Base-by-base conservation (phyloP, 2,113 vertebrate genomes). In the Galemys pyrenaicus region DNA sequence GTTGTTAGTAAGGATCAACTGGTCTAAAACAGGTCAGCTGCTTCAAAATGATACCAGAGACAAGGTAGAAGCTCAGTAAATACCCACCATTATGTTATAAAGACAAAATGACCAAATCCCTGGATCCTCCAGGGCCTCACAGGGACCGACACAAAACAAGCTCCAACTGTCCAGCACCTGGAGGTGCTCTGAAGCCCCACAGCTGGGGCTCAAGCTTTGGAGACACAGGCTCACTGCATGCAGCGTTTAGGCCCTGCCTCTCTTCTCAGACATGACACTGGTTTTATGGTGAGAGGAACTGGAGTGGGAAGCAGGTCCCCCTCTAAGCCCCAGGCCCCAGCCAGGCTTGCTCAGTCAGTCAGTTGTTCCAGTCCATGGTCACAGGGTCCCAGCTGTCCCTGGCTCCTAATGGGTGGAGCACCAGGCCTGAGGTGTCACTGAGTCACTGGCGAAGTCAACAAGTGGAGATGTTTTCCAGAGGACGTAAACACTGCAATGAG, bases 1-100 rank as follows among this genome's bases (percentile, higher is more conserved):
- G 56, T 8, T 35, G 17, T 35, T 83, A 56, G 28, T 30, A 77
- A 85, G 49, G 26, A 68, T 79, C 62, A 64, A 64, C 28, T 68
- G 12, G 22, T 58, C 77, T 65, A 77, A 26, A n/a, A 71, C 13
- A 39, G 0, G 8, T 39, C 32, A 62, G 49, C 81, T 56, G 19
- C 67, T 81, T 92, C 46, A 87, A 92, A 87, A 89, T 16, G 51
- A 68, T 51, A n/a, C 62, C 44, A 92, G 83, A 39, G 78, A 84
- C 30, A n/a, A 44, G 56, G 51, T 1, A 79, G 2, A n/a, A 49
- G 41, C 28, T 87, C 39, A 83, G 75, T 60, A 84, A 85, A 37
- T 24, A 8, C 41, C 73, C 13, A 19, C 8, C 8, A 35, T 41
- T 51, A 32, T 26, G 83, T 60, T 62, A 83, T 89, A 80, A 83